These are phyloP conservation scores for Muricea muricata DNA, from an alignment of 92 coral and sea anemone species.

Conservation along the genomic window DNA sequence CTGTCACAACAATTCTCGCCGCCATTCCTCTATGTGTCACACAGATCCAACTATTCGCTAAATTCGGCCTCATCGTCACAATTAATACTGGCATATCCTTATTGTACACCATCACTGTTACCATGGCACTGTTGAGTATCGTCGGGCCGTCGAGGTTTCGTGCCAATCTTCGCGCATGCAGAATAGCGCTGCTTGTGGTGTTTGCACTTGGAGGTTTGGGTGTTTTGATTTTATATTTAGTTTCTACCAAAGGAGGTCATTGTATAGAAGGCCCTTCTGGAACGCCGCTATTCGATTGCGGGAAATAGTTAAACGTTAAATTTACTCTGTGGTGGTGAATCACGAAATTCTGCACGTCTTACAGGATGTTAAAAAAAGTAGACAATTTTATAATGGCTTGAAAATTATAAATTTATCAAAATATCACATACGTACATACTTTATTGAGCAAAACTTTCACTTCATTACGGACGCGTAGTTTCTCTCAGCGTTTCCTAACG, in stretches of 20 bases:
- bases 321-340: too few relatives aligned
- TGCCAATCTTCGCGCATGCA: slow-evolving; percentile 51
- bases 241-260: slow-evolving; percentile 62
- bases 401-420: too few relatives aligned
- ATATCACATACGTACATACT: too few relatives aligned
- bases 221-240: slow-evolving; percentile 52
- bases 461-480: background rate
- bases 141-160: slow-evolving; percentile 84
- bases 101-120: slow-evolving; percentile 78
- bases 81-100: slow-evolving; percentile 93
- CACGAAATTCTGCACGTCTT: too few relatives aligned
- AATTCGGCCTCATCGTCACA: slow-evolving; percentile 95
- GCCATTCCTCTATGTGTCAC: slow-evolving; percentile 92
- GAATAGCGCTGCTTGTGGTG: slow-evolving; percentile 58
- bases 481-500: slow-evolving; percentile 30
- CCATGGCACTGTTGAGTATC: slow-evolving; percentile 77
- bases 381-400: too few relatives aligned
- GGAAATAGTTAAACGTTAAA: too few relatives aligned
- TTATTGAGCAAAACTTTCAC: too few relatives aligned
- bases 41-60: slow-evolving; percentile 91
- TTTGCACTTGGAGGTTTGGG: slow-evolving; percentile 42
- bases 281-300: slow-evolving; percentile 71
- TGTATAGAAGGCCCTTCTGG: slow-evolving; percentile 90
- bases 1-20: slow-evolving; percentile 88
- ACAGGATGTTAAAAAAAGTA: too few relatives aligned